Percentiles rank a stretch among this genome's conserved stretches.
Evolutionary conservation across 2,888 invertebrate species (phyloP).

Genomic region (Acheta domesticus): DNA sequence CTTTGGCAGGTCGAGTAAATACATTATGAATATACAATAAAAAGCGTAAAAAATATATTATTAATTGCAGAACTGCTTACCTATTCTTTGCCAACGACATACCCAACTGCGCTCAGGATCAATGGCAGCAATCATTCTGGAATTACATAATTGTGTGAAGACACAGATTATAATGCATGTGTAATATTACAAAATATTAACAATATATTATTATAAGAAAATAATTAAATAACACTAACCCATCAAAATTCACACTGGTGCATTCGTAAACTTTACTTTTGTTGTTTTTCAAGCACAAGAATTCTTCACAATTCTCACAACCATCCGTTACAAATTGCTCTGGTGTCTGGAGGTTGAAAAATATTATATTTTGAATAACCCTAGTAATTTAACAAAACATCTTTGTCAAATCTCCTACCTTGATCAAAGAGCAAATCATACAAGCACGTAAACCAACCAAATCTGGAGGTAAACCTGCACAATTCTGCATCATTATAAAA

Average conservation of each 20-base stretch:
- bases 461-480: neutral
- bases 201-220: too few species aligned
- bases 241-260: constrained; percentile 3
- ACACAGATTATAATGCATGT: neutral
- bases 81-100: neutral
- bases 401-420: neutral
- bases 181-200: neutral
- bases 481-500: too few species aligned
- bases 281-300: neutral
- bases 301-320: neutral
- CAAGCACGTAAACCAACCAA: constrained; percentile 3
- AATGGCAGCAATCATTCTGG: neutral
- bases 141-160: too few species aligned
- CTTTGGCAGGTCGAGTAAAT: too few species aligned
- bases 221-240: neutral
- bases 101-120: neutral
- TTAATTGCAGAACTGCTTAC: neutral
- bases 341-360: neutral
- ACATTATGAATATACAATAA: too few species aligned
- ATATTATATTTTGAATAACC: neutral
- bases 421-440: constrained; percentile 10
- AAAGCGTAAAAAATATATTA: too few species aligned
- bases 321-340: neutral
- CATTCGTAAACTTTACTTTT: neutral
- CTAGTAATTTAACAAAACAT: neutral